A percentile compares a stretch with the other conserved stretches of the same genome.
Evolutionary conservation across 1,140 invertebrate species (phyloP).

Genomic region (Drusus annulatus): DNA sequence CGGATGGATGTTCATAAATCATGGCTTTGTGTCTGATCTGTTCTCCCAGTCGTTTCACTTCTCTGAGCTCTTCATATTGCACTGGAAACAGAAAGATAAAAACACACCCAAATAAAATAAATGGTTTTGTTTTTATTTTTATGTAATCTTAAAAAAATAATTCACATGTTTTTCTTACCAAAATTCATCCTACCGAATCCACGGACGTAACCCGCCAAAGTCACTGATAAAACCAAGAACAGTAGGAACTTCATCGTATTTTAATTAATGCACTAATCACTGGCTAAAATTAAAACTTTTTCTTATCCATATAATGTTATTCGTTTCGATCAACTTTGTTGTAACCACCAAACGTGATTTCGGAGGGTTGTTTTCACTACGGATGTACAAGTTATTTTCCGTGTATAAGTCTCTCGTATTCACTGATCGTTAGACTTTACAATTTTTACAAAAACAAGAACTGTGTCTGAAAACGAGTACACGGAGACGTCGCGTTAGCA

Average conservation of each 20-base stretch:
- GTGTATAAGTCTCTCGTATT: too few relatives aligned
- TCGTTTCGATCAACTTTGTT: too few relatives aligned
- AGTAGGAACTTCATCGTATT: not conserved
- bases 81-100: not conserved
- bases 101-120: not conserved
- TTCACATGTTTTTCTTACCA: not conserved
- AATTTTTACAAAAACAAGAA: too few relatives aligned
- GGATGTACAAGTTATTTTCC: too few relatives aligned
- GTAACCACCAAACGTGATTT: too few relatives aligned
- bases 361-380: too few relatives aligned
- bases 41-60: constrained; percentile 1
- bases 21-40: constrained; percentile 6
- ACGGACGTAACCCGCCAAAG: not conserved
- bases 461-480: too few relatives aligned
- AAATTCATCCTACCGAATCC: not conserved
- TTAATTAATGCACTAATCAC: too few relatives aligned
- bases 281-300: too few relatives aligned
- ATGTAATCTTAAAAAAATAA: not conserved
- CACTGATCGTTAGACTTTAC: too few relatives aligned
- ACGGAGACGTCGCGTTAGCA: too few relatives aligned
- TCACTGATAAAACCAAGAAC: not conserved
- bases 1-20: constrained; percentile 64
- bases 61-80: not conserved
- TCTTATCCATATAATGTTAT: too few relatives aligned
- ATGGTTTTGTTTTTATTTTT: not conserved